Percentiles rank a stretch among this genome's conserved stretches.
Conservation (phyloP, 2,113 vertebrate species). For the Passer montanus region DNA sequence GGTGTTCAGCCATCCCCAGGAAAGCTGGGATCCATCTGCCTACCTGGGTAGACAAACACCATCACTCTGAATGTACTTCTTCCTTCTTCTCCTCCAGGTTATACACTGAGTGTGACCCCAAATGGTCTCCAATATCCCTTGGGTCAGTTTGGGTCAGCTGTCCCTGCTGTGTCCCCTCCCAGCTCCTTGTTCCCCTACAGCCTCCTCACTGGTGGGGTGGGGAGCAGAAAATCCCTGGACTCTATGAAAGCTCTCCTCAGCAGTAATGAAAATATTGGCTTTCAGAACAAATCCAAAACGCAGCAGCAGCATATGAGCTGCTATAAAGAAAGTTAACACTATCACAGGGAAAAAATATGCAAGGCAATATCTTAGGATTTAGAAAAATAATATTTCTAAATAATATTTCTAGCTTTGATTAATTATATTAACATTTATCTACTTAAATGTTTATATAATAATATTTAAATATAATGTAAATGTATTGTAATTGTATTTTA, state of each 20-base stretch:
- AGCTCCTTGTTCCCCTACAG: not conserved
- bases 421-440: not conserved
- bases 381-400: not conserved
- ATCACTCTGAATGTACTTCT: fast-evolving
- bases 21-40: not conserved
- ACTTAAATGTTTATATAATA: not conserved
- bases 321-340: not conserved
- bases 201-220: fast-evolving
- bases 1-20: not conserved
- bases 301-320: not conserved
- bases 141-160: not conserved
- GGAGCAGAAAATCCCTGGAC: not conserved
- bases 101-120: not conserved
- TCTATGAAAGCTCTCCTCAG: not conserved
- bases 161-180: not conserved
- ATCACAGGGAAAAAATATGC: not conserved
- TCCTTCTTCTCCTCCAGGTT: not conserved
- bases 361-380: not conserved
- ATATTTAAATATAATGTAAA: not conserved
- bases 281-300: not conserved
- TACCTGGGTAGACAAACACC: not conserved
- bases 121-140: not conserved
- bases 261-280: not conserved
- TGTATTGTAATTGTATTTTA: not conserved
- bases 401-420: not conserved